Conservation (phyloP, 1,140 invertebrate species). For the Oncopeltus fasciatus region DNA sequence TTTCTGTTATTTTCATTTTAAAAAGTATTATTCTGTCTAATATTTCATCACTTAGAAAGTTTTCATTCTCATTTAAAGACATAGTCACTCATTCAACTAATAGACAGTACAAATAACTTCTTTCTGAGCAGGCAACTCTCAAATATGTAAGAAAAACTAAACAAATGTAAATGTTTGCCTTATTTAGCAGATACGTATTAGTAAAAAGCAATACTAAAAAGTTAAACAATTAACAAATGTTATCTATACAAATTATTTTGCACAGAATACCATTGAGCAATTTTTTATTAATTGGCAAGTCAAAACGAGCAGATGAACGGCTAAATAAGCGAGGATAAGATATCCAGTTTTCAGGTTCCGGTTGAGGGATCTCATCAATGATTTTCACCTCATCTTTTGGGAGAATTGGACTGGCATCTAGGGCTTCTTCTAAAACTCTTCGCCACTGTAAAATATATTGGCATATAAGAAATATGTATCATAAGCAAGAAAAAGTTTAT, state of each 20-base stretch:
- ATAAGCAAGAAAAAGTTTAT: too few relatives aligned
- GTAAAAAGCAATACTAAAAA: background rate
- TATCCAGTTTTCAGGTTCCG: slow-evolving; percentile 9
- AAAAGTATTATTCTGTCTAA: too few relatives aligned
- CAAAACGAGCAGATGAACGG: background rate
- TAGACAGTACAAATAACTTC: too few relatives aligned
- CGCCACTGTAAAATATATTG: slow-evolving; percentile 7
- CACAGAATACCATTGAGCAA: background rate
- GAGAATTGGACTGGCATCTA: background rate
- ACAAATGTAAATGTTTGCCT: too few relatives aligned
- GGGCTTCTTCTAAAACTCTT: slow-evolving; percentile 11
- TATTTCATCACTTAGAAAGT: too few relatives aligned
- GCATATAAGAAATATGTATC: too few relatives aligned
- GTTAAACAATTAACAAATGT: background rate
- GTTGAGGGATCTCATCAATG: background rate
- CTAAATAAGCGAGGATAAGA: slow-evolving; percentile 7
- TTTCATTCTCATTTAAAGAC: too few relatives aligned
- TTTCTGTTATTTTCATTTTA: too few relatives aligned
- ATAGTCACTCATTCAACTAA: too few relatives aligned
- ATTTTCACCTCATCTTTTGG: slow-evolving; percentile 9
- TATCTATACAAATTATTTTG: background rate
- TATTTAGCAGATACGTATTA: too few relatives aligned
- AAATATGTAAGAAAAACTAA: background rate
- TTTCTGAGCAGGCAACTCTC: background rate
- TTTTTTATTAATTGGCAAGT: background rate